Conservation (phyloP, 2,888 invertebrate species). For the Tipula helvola region DNA sequence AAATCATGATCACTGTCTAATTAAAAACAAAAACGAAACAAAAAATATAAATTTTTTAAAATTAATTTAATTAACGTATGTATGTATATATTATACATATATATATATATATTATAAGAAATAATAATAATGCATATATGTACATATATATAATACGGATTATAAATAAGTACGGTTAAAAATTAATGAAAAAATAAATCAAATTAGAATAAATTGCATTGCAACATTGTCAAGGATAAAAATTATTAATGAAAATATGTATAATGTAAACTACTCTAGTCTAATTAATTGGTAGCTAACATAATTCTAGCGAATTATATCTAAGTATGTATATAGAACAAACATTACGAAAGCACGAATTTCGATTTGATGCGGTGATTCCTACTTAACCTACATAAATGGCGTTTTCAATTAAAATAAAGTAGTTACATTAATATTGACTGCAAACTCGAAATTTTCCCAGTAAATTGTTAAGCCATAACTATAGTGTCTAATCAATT, state of each 20-base stretch:
- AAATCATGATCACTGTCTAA: neutral
- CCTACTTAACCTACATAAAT: too few species aligned
- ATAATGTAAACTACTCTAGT: neutral
- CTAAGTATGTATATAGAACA: too few species aligned
- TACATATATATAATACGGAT: neutral
- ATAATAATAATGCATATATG: too few species aligned
- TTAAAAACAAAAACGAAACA: neutral
- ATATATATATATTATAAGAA: too few species aligned
- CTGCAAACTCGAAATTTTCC: too few species aligned
- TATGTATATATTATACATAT: neutral
- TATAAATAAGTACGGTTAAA: neutral
- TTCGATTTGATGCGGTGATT: too few species aligned
- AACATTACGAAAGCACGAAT: too few species aligned
- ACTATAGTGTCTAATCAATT: too few species aligned
- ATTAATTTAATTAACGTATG: neutral
- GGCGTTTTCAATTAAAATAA: too few species aligned
- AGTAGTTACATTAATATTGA: too few species aligned
- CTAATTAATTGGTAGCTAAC: neutral
- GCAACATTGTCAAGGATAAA: neutral
- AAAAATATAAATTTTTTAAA: neutral
- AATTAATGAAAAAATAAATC: neutral
- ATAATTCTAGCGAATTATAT: neutral
- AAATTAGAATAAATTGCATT: neutral
- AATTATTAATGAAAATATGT: neutral
- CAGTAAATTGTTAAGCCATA: too few species aligned